Percentiles rank a stretch among this genome's conserved stretches.
Evolutionary conservation across 1,140 invertebrate genomes (phyloP).

Genomic region (Semibalanus balanoides): DNA sequence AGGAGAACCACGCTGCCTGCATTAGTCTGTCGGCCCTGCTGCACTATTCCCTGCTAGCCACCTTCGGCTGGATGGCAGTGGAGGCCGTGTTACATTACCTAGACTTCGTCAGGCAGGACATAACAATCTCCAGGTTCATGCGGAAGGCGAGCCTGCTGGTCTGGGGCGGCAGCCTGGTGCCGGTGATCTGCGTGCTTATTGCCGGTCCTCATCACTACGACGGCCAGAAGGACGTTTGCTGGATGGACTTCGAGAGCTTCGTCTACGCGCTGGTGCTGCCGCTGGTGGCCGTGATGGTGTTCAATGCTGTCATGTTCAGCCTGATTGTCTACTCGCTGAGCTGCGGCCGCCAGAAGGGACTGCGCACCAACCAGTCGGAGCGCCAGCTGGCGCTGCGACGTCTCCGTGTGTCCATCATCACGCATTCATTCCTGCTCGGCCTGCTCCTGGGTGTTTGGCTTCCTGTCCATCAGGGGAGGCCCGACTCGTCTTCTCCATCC

Average conservation of each 20-base stretch:
- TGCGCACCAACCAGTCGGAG: conserved; percentile 29
- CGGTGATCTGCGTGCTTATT: conserved; percentile 21
- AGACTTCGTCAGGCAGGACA: conserved; percentile 34
- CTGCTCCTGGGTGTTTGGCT: conserved; percentile 24
- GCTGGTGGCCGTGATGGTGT: conserved; percentile 27
- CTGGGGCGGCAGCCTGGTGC: conserved; percentile 28
- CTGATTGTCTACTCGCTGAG: conserved; percentile 29
- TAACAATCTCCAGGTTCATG: conserved; percentile 31
- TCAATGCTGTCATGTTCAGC: conserved; percentile 31
- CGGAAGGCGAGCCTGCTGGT: conserved; percentile 31
- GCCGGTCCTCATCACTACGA: conserved; percentile 20
- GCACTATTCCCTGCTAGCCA: conserved; percentile 34
- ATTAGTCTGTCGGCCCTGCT: conserved; percentile 28
- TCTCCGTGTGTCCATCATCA: conserved; percentile 33
- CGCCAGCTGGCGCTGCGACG: conserved; percentile 27
- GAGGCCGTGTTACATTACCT: conserved; percentile 35
- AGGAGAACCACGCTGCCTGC: conserved; percentile 16
- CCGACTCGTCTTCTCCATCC: conserved; percentile 19
- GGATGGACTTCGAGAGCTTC: conserved; percentile 31
- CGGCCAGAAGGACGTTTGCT: conserved; percentile 24
- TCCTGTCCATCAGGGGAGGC: conserved; percentile 19
- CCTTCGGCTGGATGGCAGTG: conserved; percentile 37
- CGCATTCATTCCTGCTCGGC: conserved; percentile 30
- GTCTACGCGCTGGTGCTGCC: conserved; percentile 32
- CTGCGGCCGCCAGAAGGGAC: conserved; percentile 26